phyloP scores from a whole-genome alignment of 23 tunicate genomes.

The Halocynthia aurantium region DNA sequence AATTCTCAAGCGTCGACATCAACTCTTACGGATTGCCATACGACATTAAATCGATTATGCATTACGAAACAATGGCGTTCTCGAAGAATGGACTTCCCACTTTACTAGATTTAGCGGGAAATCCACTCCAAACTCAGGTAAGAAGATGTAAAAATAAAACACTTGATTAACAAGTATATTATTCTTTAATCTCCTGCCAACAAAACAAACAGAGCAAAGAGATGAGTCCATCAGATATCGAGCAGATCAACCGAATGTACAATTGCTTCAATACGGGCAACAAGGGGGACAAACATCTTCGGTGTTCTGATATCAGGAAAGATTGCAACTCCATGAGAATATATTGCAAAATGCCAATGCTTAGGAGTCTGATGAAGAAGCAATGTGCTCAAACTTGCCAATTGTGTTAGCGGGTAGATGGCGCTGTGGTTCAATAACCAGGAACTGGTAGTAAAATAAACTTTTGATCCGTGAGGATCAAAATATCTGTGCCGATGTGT shows the following conservation, averaged over 20 bases:
- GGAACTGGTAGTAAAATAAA: too few relatives aligned
- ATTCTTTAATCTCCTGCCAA: too few relatives aligned
- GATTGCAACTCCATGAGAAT: neutral
- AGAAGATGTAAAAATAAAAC: neutral
- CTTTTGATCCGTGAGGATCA: too few relatives aligned
- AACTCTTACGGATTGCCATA: neutral
- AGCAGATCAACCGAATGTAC: slow-evolving; percentile 5
- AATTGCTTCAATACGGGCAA: neutral
- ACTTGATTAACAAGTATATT: too few relatives aligned
- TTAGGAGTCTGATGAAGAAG: neutral
- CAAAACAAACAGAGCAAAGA: neutral
- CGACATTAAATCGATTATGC: neutral
- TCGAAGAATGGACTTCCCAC: slow-evolving; percentile 5
- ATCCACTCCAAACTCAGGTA: slow-evolving; percentile 4
- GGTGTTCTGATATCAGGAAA: neutral
- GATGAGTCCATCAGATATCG: neutral
- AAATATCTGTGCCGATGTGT: slow-evolving; percentile 1
- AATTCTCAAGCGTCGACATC: neutral
- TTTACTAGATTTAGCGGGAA: neutral
- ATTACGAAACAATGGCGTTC: neutral
- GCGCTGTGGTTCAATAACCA: too few relatives aligned
- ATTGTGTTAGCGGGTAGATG: neutral
- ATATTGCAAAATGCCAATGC: neutral
- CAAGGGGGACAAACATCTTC: neutral
- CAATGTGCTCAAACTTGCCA: neutral